These are phyloP conservation scores for Crenuchus spilurus DNA, from an alignment of 2,797 vertebrate species.

Conservation along the genomic window DNA sequence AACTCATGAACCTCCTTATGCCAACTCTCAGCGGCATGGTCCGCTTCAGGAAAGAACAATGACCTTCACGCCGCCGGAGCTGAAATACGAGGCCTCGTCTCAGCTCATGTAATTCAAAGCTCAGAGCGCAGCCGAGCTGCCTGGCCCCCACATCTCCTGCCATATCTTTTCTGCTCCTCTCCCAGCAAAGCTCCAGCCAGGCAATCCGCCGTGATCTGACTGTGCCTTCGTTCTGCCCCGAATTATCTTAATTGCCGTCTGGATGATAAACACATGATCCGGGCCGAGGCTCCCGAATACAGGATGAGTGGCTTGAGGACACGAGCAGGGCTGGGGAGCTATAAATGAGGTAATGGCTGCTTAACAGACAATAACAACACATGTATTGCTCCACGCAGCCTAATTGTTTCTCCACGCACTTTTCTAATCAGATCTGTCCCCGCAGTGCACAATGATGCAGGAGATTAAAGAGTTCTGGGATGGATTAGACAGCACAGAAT, in stretches of 20 bases:
- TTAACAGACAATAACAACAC: slow-evolving; percentile 44
- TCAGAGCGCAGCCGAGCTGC: background rate
- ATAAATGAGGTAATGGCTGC: slow-evolving; percentile 43
- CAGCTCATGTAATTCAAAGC: slow-evolving; percentile 20
- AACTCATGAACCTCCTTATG: background rate
- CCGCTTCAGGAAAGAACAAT: background rate
- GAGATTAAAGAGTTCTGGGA: slow-evolving; percentile 10
- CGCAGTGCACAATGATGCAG: background rate
- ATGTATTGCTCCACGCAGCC: slow-evolving; percentile 26
- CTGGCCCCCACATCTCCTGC: slow-evolving; percentile 3
- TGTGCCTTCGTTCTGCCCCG: slow-evolving; percentile 12
- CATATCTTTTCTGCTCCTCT: slow-evolving; percentile 17
- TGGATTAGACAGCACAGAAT: slow-evolving; percentile 6
- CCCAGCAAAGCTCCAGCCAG: background rate
- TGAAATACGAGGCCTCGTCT: slow-evolving; percentile 14
- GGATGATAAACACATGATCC: slow-evolving; percentile 41
- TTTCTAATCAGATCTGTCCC: slow-evolving; percentile 27
- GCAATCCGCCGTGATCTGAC: slow-evolving; percentile 42
- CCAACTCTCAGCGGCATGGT: background rate
- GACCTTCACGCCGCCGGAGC: background rate
- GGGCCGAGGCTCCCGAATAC: slow-evolving; percentile 27
- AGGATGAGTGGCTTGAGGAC: slow-evolving; percentile 23
- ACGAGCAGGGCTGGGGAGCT: slow-evolving; percentile 19
- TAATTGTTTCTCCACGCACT: slow-evolving; percentile 12
- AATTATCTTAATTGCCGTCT: slow-evolving; percentile 47